These are phyloP conservation scores for Zoanthus solanderi DNA, from an alignment of 92 coral and sea anemone species.

Conservation along the genomic window DNA sequence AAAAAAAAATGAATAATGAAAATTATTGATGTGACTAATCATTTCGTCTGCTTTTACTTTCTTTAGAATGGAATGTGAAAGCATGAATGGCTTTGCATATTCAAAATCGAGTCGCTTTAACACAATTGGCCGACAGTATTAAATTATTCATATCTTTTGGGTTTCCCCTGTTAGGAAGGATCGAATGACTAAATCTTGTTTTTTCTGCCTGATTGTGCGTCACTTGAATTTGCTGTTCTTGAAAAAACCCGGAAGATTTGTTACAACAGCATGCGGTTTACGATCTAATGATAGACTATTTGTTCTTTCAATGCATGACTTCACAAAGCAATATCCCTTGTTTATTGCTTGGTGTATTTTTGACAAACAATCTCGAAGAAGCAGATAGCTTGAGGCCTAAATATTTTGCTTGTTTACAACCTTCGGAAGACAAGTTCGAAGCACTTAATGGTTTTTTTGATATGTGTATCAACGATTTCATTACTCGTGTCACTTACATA, in stretches of 20 bases:
- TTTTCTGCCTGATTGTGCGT: background rate
- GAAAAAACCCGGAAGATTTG: constrained; percentile 31
- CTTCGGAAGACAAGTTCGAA: background rate
- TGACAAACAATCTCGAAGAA: background rate
- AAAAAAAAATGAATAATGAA: constrained; percentile 19
- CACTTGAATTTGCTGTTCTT: background rate
- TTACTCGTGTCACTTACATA: background rate
- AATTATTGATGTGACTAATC: background rate
- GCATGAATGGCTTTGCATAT: background rate
- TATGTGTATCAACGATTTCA: background rate
- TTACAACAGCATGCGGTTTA: constrained; percentile 4
- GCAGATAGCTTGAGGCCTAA: constrained; percentile 31
- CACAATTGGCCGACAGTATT: constrained; percentile 10
- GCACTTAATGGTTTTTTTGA: background rate
- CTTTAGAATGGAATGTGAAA: constrained; percentile 1
- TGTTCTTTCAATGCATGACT: constrained; percentile 27
- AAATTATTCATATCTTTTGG: constrained; percentile 42
- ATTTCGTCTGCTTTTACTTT: background rate
- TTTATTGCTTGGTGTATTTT: constrained; percentile 5
- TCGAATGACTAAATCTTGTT: background rate
- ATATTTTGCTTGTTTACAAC: constrained; percentile 8
- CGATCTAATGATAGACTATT: background rate
- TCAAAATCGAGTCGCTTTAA: constrained; percentile 2
- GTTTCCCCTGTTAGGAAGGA: constrained; percentile 43
- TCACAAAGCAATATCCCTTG: constrained; percentile 34